phyloP scores from a whole-genome alignment of 2,888 invertebrate species.

The Dione juno region DNA sequence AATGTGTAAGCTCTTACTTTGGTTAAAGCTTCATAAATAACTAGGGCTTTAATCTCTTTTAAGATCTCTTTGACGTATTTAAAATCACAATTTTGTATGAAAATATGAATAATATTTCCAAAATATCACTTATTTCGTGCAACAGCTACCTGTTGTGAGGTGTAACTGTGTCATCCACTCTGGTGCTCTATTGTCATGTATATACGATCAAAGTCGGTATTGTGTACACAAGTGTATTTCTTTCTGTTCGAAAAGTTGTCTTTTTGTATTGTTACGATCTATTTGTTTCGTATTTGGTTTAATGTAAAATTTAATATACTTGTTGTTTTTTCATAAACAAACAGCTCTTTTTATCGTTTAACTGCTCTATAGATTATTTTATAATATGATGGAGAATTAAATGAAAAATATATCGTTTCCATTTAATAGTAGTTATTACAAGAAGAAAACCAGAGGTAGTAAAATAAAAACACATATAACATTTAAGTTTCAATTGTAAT shows the following conservation, averaged over 20 bases:
- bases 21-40: not conserved
- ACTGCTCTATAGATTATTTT: not conserved
- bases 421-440: not conserved
- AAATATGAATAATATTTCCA: conserved; percentile 15
- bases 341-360: not conserved
- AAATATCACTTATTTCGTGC: conserved; percentile 42
- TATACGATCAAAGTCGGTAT: conserved; percentile 77
- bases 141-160: conserved; percentile 57
- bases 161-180: conserved; percentile 74
- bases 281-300: conserved; percentile 47
- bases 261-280: conserved; percentile 47
- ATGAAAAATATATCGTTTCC: not conserved
- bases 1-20: not conserved
- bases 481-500: conserved; percentile 18
- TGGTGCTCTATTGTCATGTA: conserved; percentile 77
- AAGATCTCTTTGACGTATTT: conserved; percentile 1
- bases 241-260: conserved; percentile 50
- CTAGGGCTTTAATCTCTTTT: not conserved
- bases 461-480: conserved; percentile 8
- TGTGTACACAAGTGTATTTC: conserved; percentile 77
- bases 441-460: too few relatives aligned
- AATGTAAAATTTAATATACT: conserved; percentile 22
- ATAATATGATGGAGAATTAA: not conserved
- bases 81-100: not conserved
- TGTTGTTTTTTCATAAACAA: conserved; percentile 12